Evolutionary conservation across 1,140 invertebrate species (phyloP), one percentile per base, ranked within the genome.

Genomic region (Macrobrachium nipponense): DNA sequence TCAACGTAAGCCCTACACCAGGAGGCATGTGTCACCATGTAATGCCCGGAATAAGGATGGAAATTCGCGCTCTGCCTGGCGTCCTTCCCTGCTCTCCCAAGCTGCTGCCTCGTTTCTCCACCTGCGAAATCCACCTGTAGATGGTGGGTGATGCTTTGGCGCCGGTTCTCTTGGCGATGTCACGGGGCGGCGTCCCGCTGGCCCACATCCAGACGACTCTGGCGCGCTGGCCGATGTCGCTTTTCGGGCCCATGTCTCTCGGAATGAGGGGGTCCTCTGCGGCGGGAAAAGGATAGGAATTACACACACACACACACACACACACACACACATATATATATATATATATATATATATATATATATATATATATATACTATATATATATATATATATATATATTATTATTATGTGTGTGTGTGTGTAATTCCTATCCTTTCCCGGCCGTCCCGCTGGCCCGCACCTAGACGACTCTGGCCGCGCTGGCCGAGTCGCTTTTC

Each of bases 91-190:
- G 51, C 51, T 51, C 51, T 51, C 51, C 7, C n/a, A n/a, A 51
- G 51, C 12, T 51, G 51, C 77, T n/a, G n/a, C 59, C 15, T 64
- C 77, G 14, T 62, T n/a, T 20, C 23, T 12, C 77, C 77, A 80
- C 61, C 77, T n/a, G n/a, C 44, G 61, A 17, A 17, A 80, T 80
- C 77, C 77, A 80, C 27, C 77, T 80, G 77, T 80, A 80, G 23
- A 80, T 61, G 58, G 77, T 80, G 23, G 23, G 59, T 80, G 36
- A 80, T 20, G 77, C 77, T n/a, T n/a, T 80, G 17, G 77, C 64
- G 61, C 64, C 64, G n/a, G 64, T 51, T 11, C 36, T 27, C 18
- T 27, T 23, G 60, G 77, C 77, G 44, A 80, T 80, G 77, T 27
- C 23, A 8, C 59, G 59, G 15, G 77, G 59, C 3, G 77, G 17